phyloP scores from a whole-genome alignment of 2,113 vertebrate species.

The Cyanoderma ruficeps region DNA sequence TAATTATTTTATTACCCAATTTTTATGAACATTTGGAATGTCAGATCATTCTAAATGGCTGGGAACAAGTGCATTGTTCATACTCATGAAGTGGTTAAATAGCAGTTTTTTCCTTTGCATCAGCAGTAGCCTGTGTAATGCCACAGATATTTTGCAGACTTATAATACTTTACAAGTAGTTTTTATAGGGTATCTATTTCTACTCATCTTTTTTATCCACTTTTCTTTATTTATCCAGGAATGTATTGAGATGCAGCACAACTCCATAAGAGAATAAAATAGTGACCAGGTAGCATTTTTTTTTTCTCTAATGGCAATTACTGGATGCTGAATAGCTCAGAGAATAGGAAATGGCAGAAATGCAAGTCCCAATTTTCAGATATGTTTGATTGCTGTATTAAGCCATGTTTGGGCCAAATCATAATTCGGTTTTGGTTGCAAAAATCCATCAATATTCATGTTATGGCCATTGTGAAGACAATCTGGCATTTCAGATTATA shows the following conservation, averaged over 20 bases:
- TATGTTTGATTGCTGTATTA: neutral
- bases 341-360: constrained; percentile 23
- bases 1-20: constrained; percentile 67
- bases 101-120: neutral
- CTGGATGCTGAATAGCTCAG: neutral
- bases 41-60: constrained; percentile 66
- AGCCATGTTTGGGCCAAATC: constrained; percentile 16
- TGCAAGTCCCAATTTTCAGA: neutral
- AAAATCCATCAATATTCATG: neutral
- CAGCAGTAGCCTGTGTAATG: constrained; percentile 38
- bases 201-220: constrained; percentile 41
- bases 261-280: neutral
- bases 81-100: constrained; percentile 56
- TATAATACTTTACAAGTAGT: constrained; percentile 3
- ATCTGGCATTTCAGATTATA: constrained; percentile 5
- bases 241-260: neutral
- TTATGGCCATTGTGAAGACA: constrained; percentile 3
- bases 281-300: neutral
- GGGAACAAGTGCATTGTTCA: constrained; percentile 61
- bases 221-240: constrained; percentile 15
- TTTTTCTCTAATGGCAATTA: neutral
- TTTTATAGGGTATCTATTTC: constrained; percentile 56
- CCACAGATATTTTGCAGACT: constrained; percentile 45
- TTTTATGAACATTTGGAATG: constrained; percentile 67
- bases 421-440: constrained; percentile 4